Base-by-base conservation (phyloP, 2,113 vertebrate species). In the Myotis brandtii region DNA sequence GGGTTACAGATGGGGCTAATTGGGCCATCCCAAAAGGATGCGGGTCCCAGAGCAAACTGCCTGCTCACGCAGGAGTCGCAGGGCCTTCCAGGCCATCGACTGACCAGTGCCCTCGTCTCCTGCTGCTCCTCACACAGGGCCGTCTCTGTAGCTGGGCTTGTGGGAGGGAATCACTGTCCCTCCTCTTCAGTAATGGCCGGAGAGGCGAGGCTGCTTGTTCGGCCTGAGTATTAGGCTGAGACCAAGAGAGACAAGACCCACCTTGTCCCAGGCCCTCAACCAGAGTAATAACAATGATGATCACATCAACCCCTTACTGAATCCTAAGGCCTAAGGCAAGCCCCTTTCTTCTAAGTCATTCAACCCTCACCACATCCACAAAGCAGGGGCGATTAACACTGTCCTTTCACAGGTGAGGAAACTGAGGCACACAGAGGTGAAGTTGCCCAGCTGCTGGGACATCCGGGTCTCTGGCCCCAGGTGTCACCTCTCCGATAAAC, bases 321-420 rank as follows among this genome's bases (percentile, higher is more conserved):
- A 89, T 37, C 21, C 12, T 73, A 30, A 89, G 32, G 43, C 21
- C n/a, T n/a, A n/a, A n/a, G n/a, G n/a, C 89, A 91, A 88, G 27
- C 30, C 66, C 13, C 1, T 1, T 30, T 59, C 46, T 79, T 66
- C 27, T 80, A 52, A 64, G 30, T 62, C 86, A 37, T 14, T 4
- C 17, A 46, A 48, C 46, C 13, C 32, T 92, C 70, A 34, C 13
- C 40, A 8, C 25, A 17, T 37, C 9, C 25, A 2, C 13, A 13
- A 62, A 66, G n/a, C n/a, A 40, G 34, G 48, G 40, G 59, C 37
- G 32, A 5, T 43, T 67, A 67, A 46, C 25, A 54, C 30, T 30
- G n/a, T 48, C 43, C 14, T 4, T 37, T 85, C 17, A 34, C 66
- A 89, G 72, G 46, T 8, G 32, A 88, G 52, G 50, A 91, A 95